Conservation (phyloP, 2,888 invertebrate species). For the Aporophyla lueneburgensis region DNA sequence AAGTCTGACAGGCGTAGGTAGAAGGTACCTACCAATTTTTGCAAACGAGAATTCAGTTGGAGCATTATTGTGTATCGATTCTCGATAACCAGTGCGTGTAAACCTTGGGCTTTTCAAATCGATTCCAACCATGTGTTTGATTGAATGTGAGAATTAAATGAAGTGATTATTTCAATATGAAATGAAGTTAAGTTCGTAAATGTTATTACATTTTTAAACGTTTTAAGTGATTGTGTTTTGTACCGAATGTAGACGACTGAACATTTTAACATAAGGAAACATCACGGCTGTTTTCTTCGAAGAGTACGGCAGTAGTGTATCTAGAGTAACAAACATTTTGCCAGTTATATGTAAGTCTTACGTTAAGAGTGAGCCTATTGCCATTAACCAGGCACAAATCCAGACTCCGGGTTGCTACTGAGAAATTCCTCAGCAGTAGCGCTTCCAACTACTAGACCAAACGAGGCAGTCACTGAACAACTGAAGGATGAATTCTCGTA, state of each 20-base stretch:
- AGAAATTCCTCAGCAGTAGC: too few species aligned
- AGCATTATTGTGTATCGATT: conserved; percentile 59
- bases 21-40: conserved; percentile 53
- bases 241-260: not conserved
- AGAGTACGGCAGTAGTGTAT: too few species aligned
- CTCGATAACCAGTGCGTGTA: conserved; percentile 12
- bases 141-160: conserved; percentile 13
- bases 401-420: too few species aligned
- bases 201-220: not conserved
- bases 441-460: too few species aligned
- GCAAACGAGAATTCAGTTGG: conserved; percentile 64
- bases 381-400: too few species aligned
- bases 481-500: too few species aligned
- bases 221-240: not conserved
- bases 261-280: not conserved
- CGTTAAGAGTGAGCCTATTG: too few species aligned
- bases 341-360: too few species aligned
- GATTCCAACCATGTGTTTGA: conserved; percentile 18
- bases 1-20: conserved; percentile 49
- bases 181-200: not conserved
- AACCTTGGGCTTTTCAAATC: conserved; percentile 37
- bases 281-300: too few species aligned
- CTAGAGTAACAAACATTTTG: too few species aligned
- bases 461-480: too few species aligned
- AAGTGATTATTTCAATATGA: conserved; percentile 15